A percentile compares a stretch with the other conserved stretches of the same genome.
Conservation (phyloP, 2,113 vertebrate genomes). For the Platysteira castanea region DNA sequence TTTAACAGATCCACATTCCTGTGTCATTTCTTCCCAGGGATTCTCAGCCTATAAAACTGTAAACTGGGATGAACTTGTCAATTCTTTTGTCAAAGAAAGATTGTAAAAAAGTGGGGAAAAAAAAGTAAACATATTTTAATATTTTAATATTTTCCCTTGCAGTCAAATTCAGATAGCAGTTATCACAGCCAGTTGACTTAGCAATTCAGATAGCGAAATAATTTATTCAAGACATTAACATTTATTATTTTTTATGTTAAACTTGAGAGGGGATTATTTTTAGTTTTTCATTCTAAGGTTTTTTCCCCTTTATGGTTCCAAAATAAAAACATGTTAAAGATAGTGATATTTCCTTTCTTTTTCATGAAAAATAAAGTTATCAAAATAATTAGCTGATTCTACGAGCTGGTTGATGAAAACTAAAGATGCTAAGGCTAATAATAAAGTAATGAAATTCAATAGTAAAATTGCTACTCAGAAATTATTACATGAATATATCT, state of each 20-base stretch:
- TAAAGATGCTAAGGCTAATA: background rate
- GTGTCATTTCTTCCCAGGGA: background rate
- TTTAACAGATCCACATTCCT: background rate
- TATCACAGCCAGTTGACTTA: background rate
- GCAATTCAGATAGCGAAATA: background rate
- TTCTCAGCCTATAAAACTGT: background rate
- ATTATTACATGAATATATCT: background rate
- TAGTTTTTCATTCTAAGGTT: rapidly evolving
- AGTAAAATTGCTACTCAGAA: background rate
- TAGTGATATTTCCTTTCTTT: background rate
- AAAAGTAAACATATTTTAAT: background rate
- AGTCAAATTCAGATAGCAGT: background rate
- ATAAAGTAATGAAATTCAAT: background rate
- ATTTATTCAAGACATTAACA: background rate
- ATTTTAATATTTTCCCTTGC: background rate
- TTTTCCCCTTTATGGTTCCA: background rate
- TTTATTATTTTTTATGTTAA: background rate
- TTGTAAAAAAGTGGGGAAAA: background rate
- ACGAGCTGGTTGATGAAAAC: background rate
- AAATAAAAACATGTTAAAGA: background rate
- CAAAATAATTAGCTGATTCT: background rate
- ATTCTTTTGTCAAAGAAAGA: background rate
- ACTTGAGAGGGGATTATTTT: background rate
- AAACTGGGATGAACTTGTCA: background rate
- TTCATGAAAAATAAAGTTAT: background rate